A percentile compares a stretch with the other conserved stretches of the same genome.
Conservation (phyloP, 1,140 invertebrate species). For the Hycleus phaleratus region DNA sequence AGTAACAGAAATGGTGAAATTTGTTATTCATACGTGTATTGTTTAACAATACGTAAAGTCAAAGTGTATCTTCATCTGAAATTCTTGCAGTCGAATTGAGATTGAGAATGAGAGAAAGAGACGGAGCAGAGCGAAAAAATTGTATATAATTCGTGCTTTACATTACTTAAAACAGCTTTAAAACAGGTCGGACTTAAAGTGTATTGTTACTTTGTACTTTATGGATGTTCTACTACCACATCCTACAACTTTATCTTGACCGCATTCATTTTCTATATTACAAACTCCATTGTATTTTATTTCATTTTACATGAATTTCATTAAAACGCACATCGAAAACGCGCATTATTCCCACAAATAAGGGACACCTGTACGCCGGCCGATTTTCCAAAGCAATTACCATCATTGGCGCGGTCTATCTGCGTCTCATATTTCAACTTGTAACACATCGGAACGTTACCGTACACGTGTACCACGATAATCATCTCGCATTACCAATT, state of each 20-base stretch:
- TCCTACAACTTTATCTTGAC: slow-evolving; percentile 21
- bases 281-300: neutral
- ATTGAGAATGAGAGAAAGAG: no score
- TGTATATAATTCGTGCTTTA: slow-evolving; percentile 20
- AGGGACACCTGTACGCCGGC: no score
- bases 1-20: slow-evolving; percentile 9
- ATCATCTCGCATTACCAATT: no score
- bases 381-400: no score
- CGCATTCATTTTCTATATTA: slow-evolving; percentile 15
- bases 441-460: no score
- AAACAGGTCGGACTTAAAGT: slow-evolving; percentile 11
- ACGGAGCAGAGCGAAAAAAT: slow-evolving; percentile 6
- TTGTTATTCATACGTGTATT: slow-evolving; percentile 33
- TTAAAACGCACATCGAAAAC: neutral
- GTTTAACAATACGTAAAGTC: slow-evolving; percentile 31
- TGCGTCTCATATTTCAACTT: no score
- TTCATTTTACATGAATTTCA: neutral
- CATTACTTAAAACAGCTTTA: slow-evolving; percentile 22
- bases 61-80: slow-evolving; percentile 35
- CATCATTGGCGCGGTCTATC: no score
- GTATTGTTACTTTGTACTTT: slow-evolving; percentile 19
- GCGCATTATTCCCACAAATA: no score
- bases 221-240: slow-evolving; percentile 19
- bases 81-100: slow-evolving; percentile 18
- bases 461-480: no score